A percentile compares a stretch with the other conserved stretches of the same genome.
Conservation (phyloP, 2,888 invertebrate genomes). For the Antheraea assamensis region DNA sequence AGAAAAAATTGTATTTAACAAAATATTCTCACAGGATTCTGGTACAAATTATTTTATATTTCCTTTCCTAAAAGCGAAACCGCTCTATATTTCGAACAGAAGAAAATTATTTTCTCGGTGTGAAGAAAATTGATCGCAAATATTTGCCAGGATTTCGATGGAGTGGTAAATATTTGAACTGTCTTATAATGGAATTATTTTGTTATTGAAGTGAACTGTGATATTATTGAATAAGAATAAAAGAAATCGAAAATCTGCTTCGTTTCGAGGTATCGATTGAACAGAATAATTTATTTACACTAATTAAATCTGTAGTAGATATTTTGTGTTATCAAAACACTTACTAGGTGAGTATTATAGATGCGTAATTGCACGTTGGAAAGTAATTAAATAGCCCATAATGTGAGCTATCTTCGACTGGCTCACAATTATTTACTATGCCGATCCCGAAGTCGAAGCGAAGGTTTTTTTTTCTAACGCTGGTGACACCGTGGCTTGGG, state of each 20-base stretch:
- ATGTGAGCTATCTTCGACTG: too few relatives aligned
- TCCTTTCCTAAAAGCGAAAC: neutral
- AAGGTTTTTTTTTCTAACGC: too few relatives aligned
- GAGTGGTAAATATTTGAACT: slow-evolving; percentile 6
- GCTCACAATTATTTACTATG: too few relatives aligned
- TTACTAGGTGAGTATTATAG: neutral
- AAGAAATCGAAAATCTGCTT: neutral
- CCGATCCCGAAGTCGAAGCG: too few relatives aligned
- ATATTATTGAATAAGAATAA: slow-evolving; percentile 5
- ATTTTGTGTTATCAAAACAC: neutral
- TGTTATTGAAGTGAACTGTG: neutral
- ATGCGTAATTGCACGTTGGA: neutral
- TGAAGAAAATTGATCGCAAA: slow-evolving; percentile 2
- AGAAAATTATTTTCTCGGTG: slow-evolving; percentile 7
- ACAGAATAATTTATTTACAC: neutral
- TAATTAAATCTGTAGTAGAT: neutral
- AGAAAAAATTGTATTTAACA: neutral
- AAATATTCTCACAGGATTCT: neutral
- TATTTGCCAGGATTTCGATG: slow-evolving; percentile 7
- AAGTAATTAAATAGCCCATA: too few relatives aligned
- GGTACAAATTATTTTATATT: neutral
- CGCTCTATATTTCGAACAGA: neutral
- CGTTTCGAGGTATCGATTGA: neutral
- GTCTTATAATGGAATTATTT: slow-evolving; percentile 9
- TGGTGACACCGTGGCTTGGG: too few relatives aligned